These are phyloP conservation scores for Teleogryllus oceanicus DNA, from an alignment of 2,888 invertebrate genomes.

Conservation along the genomic window DNA sequence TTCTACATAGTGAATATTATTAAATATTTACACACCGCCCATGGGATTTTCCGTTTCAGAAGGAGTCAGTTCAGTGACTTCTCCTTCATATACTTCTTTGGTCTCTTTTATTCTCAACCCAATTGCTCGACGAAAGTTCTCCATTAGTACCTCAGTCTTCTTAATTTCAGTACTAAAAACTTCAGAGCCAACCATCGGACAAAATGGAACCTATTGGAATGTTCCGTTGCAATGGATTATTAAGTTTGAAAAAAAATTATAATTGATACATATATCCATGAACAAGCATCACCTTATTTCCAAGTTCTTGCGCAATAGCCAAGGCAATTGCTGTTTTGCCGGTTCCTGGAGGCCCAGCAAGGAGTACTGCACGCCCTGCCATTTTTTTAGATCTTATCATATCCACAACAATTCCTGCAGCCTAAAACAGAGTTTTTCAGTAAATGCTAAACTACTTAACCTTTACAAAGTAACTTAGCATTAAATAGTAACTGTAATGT, in stretches of 20 bases:
- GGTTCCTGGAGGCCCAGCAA: slow-evolving; percentile 95
- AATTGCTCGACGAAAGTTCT: slow-evolving; percentile 96
- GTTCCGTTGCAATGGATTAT: neutral
- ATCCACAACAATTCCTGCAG: slow-evolving; percentile 95
- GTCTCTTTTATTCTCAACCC: slow-evolving; percentile 92
- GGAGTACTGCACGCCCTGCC: slow-evolving; percentile 91
- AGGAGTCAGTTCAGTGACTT: slow-evolving; percentile 97
- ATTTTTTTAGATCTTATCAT: slow-evolving; percentile 95
- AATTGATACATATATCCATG: neutral
- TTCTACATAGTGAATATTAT: neutral
- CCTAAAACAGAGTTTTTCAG: slow-evolving; percentile 54
- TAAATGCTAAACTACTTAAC: no score
- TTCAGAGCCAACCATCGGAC: slow-evolving; percentile 88
- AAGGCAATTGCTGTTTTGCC: slow-evolving; percentile 98
- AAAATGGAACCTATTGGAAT: slow-evolving; percentile 66
- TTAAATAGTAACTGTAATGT: no score
- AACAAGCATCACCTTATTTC: slow-evolving; percentile 67
- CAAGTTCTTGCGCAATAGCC: slow-evolving; percentile 96
- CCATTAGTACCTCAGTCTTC: slow-evolving; percentile 99
- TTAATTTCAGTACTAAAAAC: slow-evolving; percentile 99
- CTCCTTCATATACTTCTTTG: slow-evolving; percentile 99
- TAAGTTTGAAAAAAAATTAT: no score
- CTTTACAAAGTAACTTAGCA: no score
- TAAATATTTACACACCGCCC: slow-evolving; percentile 76
- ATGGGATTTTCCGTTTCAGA: slow-evolving; percentile 95